phyloP scores from a whole-genome alignment of 1,140 invertebrate species.

The Rhopalosiphum padi region DNA sequence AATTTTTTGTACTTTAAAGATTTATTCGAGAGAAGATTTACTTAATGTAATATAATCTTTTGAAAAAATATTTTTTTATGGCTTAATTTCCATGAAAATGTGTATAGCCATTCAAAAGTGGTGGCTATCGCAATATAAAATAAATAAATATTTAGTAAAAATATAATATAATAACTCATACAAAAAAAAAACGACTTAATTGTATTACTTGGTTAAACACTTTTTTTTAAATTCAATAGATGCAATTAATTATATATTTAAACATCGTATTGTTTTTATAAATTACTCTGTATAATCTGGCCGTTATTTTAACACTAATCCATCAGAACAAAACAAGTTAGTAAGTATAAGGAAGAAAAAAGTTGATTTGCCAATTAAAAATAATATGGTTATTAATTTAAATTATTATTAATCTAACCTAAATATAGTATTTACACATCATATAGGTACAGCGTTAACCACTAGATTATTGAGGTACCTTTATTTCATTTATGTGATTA shows the following conservation, averaged over 20 bases:
- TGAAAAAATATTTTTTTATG: not conserved
- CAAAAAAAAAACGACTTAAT: not conserved
- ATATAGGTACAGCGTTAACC: not conserved
- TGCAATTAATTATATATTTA: not conserved
- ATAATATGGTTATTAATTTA: not conserved
- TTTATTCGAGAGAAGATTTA: not conserved
- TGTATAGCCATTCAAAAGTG: not conserved
- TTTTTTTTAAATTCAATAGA: not conserved
- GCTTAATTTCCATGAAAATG: no score
- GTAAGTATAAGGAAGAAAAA: not conserved
- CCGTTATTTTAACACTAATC: not conserved
- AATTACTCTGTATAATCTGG: not conserved
- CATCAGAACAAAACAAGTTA: not conserved
- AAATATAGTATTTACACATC: slow-evolving; percentile 1
- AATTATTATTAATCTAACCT: not conserved
- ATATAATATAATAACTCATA: not conserved
- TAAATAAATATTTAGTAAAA: not conserved
- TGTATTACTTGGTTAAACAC: not conserved
- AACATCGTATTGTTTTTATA: not conserved
- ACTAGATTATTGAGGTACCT: not conserved
- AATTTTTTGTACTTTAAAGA: not conserved
- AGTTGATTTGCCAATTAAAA: slow-evolving; percentile 14
- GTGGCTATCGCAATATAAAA: not conserved
- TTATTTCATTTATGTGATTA: not conserved
- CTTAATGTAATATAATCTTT: no score